These are phyloP conservation scores for Eufriesea mexicana DNA, from an alignment of 1,140 invertebrate genomes.

Conservation along the genomic window DNA sequence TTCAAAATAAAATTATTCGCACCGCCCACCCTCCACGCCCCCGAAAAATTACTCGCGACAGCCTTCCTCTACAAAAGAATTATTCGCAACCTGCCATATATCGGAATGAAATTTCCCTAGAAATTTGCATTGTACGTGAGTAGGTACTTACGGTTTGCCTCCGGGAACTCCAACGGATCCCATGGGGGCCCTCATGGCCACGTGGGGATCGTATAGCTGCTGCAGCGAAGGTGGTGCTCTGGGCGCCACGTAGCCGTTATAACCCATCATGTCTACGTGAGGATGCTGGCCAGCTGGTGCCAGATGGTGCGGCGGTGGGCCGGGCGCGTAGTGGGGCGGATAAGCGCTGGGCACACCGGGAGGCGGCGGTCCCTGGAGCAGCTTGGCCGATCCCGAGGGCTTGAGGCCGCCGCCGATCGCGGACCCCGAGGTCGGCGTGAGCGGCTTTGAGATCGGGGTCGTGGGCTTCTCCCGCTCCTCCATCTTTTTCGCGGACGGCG, in stretches of 20 bases:
- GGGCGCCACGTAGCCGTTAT: constrained; percentile 77
- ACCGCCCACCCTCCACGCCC: no score
- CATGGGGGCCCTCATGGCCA: constrained; percentile 84
- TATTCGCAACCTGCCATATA: no score
- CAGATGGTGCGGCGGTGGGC: constrained; percentile 77
- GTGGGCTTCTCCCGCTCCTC: constrained; percentile 90
- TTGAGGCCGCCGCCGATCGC: constrained; percentile 77
- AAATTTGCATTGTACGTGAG: no score
- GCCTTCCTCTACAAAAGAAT: no score
- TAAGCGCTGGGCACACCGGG: constrained; percentile 75
- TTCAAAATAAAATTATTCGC: no score
- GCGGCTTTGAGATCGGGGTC: constrained; percentile 94
- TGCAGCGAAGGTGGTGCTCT: constrained; percentile 77
- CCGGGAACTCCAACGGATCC: constrained; percentile 87
- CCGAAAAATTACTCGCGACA: no score
- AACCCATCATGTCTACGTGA: constrained; percentile 78
- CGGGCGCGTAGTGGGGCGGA: constrained; percentile 74
- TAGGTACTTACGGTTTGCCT: constrained; percentile 93
- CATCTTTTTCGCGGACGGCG: constrained; percentile 89
- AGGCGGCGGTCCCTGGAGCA: constrained; percentile 69
- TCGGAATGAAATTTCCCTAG: no score
- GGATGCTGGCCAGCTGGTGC: constrained; percentile 76
- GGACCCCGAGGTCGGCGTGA: constrained; percentile 90
- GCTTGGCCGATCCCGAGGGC: constrained; percentile 77
- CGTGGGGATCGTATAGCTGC: constrained; percentile 86